These are phyloP conservation scores for Eospalax fontanierii DNA, from an alignment of 2,797 vertebrate species.

Conservation along the genomic window DNA sequence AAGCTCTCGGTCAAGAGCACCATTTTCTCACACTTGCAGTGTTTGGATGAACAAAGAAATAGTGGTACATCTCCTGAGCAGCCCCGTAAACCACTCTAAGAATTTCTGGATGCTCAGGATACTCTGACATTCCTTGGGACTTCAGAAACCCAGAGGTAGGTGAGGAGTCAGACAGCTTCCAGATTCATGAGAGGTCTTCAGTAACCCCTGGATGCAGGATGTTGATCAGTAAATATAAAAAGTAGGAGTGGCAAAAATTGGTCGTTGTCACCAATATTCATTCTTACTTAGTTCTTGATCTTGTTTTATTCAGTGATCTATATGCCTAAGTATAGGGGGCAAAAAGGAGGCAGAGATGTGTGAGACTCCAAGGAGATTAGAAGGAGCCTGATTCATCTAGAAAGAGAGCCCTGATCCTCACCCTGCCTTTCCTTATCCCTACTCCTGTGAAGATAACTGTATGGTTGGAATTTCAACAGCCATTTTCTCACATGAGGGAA, in stretches of 20 bases:
- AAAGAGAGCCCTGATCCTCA: background rate
- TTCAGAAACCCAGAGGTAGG: background rate
- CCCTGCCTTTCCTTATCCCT: background rate
- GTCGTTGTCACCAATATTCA: background rate
- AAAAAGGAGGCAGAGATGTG: background rate
- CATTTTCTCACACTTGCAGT: conserved; percentile 5
- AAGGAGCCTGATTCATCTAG: background rate
- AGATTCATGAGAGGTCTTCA: background rate
- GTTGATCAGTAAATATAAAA: background rate
- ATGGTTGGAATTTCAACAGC: background rate
- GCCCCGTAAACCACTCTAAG: background rate
- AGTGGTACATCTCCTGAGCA: background rate
- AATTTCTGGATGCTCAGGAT: background rate
- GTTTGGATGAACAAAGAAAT: background rate
- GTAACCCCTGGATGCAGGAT: background rate
- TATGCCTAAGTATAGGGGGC: background rate
- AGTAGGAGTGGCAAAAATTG: background rate
- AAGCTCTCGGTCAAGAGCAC: background rate
- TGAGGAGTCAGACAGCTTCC: background rate
- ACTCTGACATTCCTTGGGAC: background rate
- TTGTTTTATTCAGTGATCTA: background rate
- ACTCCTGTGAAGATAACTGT: background rate
- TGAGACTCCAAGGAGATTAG: background rate
- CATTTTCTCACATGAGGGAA: background rate
- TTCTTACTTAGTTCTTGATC: background rate